Evolutionary conservation across 2,113 vertebrate genomes (phyloP), one percentile per base, ranked within the genome.

Genomic region (Gobius niger): DNA sequence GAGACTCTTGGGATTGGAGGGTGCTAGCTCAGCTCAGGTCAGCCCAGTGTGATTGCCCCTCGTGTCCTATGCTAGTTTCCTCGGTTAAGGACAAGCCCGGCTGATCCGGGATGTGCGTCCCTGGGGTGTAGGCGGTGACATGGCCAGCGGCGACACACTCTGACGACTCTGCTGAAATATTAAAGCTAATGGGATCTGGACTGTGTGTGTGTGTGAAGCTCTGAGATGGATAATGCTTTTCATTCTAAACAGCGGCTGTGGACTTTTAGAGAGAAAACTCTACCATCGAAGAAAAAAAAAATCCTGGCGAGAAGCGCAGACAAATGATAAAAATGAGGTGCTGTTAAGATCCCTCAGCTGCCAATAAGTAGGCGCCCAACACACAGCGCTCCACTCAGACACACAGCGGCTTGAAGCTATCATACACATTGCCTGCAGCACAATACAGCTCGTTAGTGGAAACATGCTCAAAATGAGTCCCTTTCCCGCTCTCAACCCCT

Each of bases 401-500:
- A 59, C 67, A 64, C 24, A 77, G 78, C 62, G 44, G 82, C 89
- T 91, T 80, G 47, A 79, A 88, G 87, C 85, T 82, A 90, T 88
- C 90, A 80, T 73, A 87, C 82, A 90, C 78, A 76, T 80, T 34
- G 86, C 90, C 89, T 66, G 75, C 47, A 88, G 88, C 88, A 89
- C 86, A 85, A 88, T 87, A 87, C 87, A 90, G 87, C 88, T 91
- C 84, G 82, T 89, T 90, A 89, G 85, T 80, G 83, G 87, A 67
- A 82, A 85, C 86, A 85, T 68, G 80, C 83, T 80, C 63, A 65
- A 80, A 86, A 89, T 78, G 85, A 86, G 83, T 89, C 86, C 75
- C 77, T 81, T 78, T 87, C 79, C 74, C 74, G 81, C 72, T 72
- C 63, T 68, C 78, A 76, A 52, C 75, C 78, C 65, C 77, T 86